Conservation (phyloP, 2,797 vertebrate species). For the Cyclura pinguis region DNA sequence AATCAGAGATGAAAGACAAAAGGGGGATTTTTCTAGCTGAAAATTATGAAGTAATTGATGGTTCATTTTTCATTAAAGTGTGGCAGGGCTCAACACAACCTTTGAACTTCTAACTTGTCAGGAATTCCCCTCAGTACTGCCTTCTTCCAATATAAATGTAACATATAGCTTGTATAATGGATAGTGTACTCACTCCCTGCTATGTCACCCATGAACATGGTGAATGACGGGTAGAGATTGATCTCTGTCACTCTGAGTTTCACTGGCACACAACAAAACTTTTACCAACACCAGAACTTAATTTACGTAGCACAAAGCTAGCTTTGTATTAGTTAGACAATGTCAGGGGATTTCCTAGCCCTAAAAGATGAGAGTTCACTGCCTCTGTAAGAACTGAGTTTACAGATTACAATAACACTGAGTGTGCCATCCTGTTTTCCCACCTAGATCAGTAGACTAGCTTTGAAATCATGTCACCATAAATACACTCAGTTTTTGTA, state of each 20-base stretch:
- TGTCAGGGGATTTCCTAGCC: neutral
- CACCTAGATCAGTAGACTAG: neutral
- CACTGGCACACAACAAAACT: neutral
- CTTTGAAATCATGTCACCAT: neutral
- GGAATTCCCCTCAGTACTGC: neutral
- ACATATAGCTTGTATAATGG: conserved; percentile 22
- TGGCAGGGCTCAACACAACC: neutral
- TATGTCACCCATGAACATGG: conserved; percentile 12
- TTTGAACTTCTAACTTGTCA: neutral
- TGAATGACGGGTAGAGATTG: neutral
- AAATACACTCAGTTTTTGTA: neutral
- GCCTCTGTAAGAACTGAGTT: neutral
- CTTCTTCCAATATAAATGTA: conserved; percentile 29
- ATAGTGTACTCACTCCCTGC: conserved; percentile 25
- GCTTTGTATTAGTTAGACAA: neutral
- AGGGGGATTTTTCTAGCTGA: conserved; percentile 27
- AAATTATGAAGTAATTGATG: conserved; percentile 1
- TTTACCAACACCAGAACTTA: neutral
- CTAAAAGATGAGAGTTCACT: neutral
- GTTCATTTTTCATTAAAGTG: neutral
- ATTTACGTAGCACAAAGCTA: neutral
- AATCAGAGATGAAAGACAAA: neutral
- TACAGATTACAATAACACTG: neutral
- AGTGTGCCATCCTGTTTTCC: neutral
- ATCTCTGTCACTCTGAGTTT: neutral